Evolutionary conservation across 2,113 vertebrate genomes (phyloP), one percentile per base, ranked within the genome.

Genomic region (Pampusana beccarii): DNA sequence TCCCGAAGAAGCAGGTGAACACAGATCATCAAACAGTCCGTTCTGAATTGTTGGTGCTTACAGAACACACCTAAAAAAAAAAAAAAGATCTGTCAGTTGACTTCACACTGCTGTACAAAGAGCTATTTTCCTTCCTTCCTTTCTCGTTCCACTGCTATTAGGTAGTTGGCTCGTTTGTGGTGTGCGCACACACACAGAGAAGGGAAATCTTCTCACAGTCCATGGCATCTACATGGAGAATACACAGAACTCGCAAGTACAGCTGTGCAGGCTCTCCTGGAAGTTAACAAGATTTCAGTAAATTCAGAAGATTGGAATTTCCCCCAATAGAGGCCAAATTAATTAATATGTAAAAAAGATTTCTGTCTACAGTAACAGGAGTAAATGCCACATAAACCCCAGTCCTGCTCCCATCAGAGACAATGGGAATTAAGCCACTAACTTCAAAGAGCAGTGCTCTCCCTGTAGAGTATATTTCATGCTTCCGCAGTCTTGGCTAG

Each of bases 391-490:
- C 54, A 77, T 92, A 94, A 96, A 92, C 3, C 54, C 54, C 70
- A 82, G 92, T 80, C 62, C 80, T 92, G 83, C 86, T 95, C 83
- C 92, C 93, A 91, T 92, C 92, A 93, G 93, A 94, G 92, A 96
- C 93, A 96, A 94, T 72, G 88, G 86, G 96, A 96, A 96, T 94
- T 95, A 96, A 96, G 71, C 77, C 95, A 94, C 94, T 85, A 65
- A 95, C 95, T 96, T 96, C 96, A 96, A 96, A 96, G 92, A 92
- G 70, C 80, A 82, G 58, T 1, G 8, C 66, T 95, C 70, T 96
- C 93, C 94, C 93, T 62, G 73, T 85, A 91, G 96, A 96, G 77
- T 87, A 57, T 91, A 94, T 97, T 97, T 96, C 95, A 96, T 96
- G 96, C 93, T 91, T 96, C 88, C 61, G 78, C 86, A 92, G 78